Base-by-base conservation (phyloP, 2,888 invertebrate species). In the Onthophagus sagittarius region DNA sequence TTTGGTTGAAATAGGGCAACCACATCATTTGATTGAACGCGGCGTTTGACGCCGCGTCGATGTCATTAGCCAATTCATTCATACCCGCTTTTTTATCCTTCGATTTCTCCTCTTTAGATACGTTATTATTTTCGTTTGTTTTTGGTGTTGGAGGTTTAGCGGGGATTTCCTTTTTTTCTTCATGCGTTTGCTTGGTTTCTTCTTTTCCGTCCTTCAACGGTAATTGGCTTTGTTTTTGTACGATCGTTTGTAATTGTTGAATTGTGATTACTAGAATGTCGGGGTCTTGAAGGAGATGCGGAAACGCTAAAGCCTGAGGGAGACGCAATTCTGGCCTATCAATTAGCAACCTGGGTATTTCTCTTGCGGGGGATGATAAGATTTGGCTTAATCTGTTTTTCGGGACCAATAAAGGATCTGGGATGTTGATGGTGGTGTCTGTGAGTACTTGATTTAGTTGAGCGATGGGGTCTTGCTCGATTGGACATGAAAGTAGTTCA, bases 391-490 rank as follows among this genome's bases (percentile, higher is more conserved):
- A 85, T 79, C 90, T 89, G 80, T 93, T 91, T 84, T 93, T 92
- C 71, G 95, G 95, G 76, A 95, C 91, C 75, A 95, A 84, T 79
- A 95, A 87, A 7, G 94, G 94, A 87, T 95, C 94, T 63, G 94
- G 94, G 81, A 95, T 90, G 82, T 91, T 89, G 80, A 92, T 89
- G 77, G 90, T 90, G 5, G 90, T 87, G 79, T 90, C 91, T 69
- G 88, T 87, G 75, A 92, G 88, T 23, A 95, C 86, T 81, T 90
- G 88, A 77, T 91, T 90, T 6, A 94, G 86, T 81, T 95, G 94
- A 74, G 90, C 90, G 5, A 93, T 82, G 0, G 94, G 92, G 81
- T 88, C 88, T n/a, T 87, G 87, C 79, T 89, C 89, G 53, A 70
- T 11, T 7, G 73, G 65, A 32, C 70, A 62, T 9, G 85, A 86